A percentile compares a stretch with the other conserved stretches of the same genome.
These are phyloP conservation scores for Julus scandinavius DNA, from an alignment of 2,888 invertebrate genomes.

Conservation along the genomic window DNA sequence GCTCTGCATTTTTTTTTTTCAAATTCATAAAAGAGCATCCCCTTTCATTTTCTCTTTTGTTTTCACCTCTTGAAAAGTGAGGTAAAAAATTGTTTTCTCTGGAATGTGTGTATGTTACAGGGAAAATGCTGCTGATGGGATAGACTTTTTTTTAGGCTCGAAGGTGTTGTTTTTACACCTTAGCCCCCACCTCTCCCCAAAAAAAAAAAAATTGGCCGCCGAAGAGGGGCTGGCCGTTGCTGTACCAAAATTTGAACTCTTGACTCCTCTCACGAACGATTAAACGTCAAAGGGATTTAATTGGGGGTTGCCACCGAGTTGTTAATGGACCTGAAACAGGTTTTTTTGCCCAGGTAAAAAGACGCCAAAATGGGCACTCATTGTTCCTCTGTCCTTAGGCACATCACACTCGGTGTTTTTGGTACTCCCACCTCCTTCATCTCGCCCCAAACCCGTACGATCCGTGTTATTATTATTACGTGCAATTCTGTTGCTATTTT, in stretches of 20 bases:
- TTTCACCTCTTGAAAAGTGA: not conserved
- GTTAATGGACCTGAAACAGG: constrained; percentile 26
- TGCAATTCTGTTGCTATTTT: not conserved
- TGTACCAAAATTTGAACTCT: not conserved
- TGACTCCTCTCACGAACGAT: constrained; percentile 38
- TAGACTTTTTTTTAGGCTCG: not conserved
- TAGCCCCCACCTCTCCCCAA: not conserved
- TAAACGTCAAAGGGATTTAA: constrained; percentile 34
- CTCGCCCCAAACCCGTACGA: not conserved
- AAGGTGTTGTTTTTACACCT: constrained; percentile 41
- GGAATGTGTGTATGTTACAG: not conserved
- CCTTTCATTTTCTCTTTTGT: not conserved
- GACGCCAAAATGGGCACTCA: not conserved
- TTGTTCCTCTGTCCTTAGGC: not conserved
- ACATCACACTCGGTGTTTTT: not conserved
- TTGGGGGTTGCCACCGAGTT: constrained; percentile 29
- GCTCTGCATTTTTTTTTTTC: not conserved
- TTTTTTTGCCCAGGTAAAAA: not conserved
- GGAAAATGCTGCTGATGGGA: not conserved
- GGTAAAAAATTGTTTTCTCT: not conserved
- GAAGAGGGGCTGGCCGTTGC: not conserved
- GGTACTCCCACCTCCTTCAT: not conserved
- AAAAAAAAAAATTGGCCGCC: not conserved
- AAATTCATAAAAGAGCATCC: not conserved
- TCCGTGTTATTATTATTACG: constrained; percentile 30